These are phyloP conservation scores for Girardinichthys multiradiatus DNA, from an alignment of 2,113 vertebrate species.

Conservation along the genomic window DNA sequence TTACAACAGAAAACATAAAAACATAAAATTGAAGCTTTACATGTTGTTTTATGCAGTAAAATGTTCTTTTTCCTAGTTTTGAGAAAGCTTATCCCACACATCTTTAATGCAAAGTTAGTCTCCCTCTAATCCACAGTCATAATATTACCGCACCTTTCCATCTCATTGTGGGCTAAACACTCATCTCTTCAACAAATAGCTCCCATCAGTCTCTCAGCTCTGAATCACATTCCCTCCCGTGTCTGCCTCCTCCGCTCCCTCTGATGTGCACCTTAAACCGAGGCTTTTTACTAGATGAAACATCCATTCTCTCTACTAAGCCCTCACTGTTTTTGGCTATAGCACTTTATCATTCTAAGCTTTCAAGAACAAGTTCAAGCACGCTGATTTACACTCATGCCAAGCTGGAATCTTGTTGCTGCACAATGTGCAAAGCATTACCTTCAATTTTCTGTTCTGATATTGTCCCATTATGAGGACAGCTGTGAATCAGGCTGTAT, in stretches of 20 bases:
- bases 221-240: conserved; percentile 57
- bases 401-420: background rate
- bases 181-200: conserved; percentile 44
- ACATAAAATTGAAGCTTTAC: background rate
- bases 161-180: conserved; percentile 42
- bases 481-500: background rate
- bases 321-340: conserved; percentile 21
- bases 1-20: background rate
- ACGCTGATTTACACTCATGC: background rate
- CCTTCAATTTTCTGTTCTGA: background rate
- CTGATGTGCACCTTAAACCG: conserved; percentile 24
- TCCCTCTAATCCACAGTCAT: conserved; percentile 13
- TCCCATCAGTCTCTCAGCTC: conserved; percentile 39
- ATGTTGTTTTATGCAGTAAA: background rate
- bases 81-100: conserved; percentile 5
- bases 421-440: background rate
- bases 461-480: background rate
- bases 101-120: conserved; percentile 2
- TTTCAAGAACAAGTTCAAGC: conserved; percentile 5
- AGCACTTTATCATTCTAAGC: conserved; percentile 28
- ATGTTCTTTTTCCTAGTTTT: conserved; percentile 1
- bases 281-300: conserved; percentile 40
- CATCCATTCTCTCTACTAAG: conserved; percentile 18
- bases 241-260: conserved; percentile 59
- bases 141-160: conserved; percentile 25